These are phyloP conservation scores for Andricus grossulariae DNA, from an alignment of 1,140 invertebrate genomes.

Conservation along the genomic window DNA sequence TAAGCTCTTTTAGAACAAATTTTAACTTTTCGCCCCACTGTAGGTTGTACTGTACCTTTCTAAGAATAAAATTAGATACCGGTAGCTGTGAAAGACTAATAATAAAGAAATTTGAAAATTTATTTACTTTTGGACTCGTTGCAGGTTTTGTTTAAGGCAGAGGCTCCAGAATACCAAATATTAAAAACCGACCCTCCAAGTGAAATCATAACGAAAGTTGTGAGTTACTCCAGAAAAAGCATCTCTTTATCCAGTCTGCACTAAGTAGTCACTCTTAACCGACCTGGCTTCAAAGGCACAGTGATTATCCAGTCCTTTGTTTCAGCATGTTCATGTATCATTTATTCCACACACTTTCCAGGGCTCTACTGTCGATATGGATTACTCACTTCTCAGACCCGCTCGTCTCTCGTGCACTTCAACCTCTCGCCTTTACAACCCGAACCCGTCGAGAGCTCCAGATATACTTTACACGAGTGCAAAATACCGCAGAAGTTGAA, in stretches of 20 bases:
- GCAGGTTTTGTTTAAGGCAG: too few relatives aligned
- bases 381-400: slow-evolving; percentile 10
- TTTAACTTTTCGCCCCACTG: too few relatives aligned
- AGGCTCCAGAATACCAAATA: background rate
- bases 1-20: too few relatives aligned
- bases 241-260: background rate
- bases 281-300: slow-evolving; percentile 8
- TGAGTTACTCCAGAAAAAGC: background rate
- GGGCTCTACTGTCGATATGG: slow-evolving; percentile 9
- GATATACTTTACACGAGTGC: slow-evolving; percentile 39
- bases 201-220: slow-evolving; percentile 7
- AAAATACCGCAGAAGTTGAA: slow-evolving; percentile 70
- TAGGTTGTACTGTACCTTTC: too few relatives aligned
- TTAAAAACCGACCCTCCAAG: background rate
- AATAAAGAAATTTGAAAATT: too few relatives aligned
- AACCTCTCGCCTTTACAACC: slow-evolving; percentile 24
- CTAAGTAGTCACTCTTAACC: slow-evolving; percentile 2
- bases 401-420: slow-evolving; percentile 10
- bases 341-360: slow-evolving; percentile 16
- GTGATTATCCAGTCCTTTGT: slow-evolving; percentile 26
- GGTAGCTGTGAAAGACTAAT: too few relatives aligned
- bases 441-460: background rate
- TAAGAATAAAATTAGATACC: too few relatives aligned
- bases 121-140: too few relatives aligned
- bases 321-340: slow-evolving; percentile 13